Base-by-base conservation (phyloP, 2,888 invertebrate genomes). In the Agrotis exclamationis region DNA sequence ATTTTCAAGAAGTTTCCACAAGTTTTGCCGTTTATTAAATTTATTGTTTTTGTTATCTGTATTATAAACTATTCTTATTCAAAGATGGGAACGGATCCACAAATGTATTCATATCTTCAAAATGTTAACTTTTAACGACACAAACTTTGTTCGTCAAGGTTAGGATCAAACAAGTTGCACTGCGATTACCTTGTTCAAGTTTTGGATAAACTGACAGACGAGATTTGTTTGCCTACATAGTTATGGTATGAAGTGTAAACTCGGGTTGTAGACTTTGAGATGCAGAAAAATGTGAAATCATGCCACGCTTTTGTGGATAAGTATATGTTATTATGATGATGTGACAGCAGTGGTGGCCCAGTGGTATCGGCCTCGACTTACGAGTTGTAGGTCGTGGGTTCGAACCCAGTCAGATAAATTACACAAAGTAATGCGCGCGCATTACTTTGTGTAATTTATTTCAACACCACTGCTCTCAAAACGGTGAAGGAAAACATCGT, bases 41-140 rank as follows among this genome's bases (percentile, higher is more conserved):
- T 4, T 47, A n/a, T 5, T 53, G 14, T 47, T 45, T 39, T 47
- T 2, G 45, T 20, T 53, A 47, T 47, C 33, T 39, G 20, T 16
- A 48, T 39, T 47, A 5, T 20, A 13, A n/a, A 47, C 44, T 60
- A 54, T 48, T 45, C 22, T 45, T 20, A 50, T 60, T 56, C 24
- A 74, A 50, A 67, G 22, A 56, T 50, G 9, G 20, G 18, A 24
- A 24, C 44, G n/a, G 44, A 45, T 16, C 16, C 11, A 39, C 9
- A 39, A 39, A 18, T 45, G 22, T 28, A 47, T 28, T 20, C 6
- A 45, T 58, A 39, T 44, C 53, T 53, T 44, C 14, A 44, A 62
- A 73, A 63, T 56, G 62, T 63, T 53, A 79, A 74, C 71, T 82
- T 83, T 73, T 68, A 81, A 76, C 65, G 71, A 81, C 63, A 62